phyloP scores from a whole-genome alignment of 2,797 vertebrate genomes.

The Sebastes trivittatus region DNA sequence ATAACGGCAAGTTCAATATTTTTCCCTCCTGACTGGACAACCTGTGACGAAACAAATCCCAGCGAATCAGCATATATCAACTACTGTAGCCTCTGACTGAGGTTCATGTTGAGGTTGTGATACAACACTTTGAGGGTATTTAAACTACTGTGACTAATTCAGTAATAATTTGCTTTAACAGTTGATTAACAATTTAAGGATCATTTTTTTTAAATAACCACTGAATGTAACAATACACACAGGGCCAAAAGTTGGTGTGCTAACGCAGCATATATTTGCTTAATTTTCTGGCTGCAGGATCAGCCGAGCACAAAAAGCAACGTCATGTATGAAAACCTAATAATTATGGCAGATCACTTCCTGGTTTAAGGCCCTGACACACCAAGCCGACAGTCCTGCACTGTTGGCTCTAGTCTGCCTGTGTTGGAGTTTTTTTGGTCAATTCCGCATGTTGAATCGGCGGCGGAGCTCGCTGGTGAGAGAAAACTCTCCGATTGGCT shows the following conservation, averaged over 20 bases:
- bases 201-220: background rate
- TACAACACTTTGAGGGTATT: background rate
- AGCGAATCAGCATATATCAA: background rate
- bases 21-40: constrained; percentile 89
- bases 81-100: background rate
- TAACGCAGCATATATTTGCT: background rate
- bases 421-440: no score
- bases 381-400: no score
- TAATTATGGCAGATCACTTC: background rate
- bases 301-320: background rate
- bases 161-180: background rate
- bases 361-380: background rate
- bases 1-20: constrained; percentile 86
- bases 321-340: background rate
- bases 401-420: no score
- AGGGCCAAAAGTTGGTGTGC: background rate
- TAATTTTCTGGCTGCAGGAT: background rate
- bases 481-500: no score
- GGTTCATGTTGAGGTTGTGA: background rate
- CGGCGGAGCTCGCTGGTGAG: no score
- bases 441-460: no score
- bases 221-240: background rate
- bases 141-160: background rate
- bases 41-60: constrained; percentile 52
- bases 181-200: background rate